A percentile compares a stretch with the other conserved stretches of the same genome.
These are phyloP conservation scores for Chiridota heheva DNA, from an alignment of 35 echinoderm and acorn worm genomes.

Conservation along the genomic window DNA sequence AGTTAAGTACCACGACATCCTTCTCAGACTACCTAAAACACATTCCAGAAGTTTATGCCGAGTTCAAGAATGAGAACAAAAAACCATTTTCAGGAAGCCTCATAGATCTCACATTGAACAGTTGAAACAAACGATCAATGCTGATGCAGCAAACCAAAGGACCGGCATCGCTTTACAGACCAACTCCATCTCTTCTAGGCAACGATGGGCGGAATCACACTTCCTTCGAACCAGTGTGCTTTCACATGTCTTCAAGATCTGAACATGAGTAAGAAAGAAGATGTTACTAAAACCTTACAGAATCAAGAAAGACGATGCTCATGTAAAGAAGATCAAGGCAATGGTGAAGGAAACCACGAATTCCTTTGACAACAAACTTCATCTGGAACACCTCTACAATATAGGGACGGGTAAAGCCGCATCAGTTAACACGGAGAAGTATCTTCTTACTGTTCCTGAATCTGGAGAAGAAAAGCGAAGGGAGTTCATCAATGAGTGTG, in stretches of 20 bases:
- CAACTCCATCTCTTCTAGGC: constrained; percentile 21
- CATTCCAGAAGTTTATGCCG: constrained; percentile 15
- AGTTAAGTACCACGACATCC: constrained; percentile 1
- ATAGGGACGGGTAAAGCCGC: too few relatives aligned
- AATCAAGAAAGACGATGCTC: constrained; percentile 4
- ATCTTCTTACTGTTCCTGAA: too few relatives aligned
- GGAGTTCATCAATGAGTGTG: too few relatives aligned
- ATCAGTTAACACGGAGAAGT: too few relatives aligned
- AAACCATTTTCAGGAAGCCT: constrained; percentile 1
- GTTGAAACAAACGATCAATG: constrained; percentile 14
- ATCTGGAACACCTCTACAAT: constrained; percentile 5
- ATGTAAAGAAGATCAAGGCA: constrained; percentile 17
- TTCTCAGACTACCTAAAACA: not conserved
- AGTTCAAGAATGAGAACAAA: constrained; percentile 19
- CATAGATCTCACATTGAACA: not conserved
- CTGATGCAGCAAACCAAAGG: constrained; percentile 21
- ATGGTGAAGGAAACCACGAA: not conserved
- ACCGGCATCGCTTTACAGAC: not conserved
- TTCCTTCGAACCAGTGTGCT: constrained; percentile 13
- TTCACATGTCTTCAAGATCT: constrained; percentile 6
- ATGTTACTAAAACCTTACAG: constrained; percentile 1
- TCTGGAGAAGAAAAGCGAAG: too few relatives aligned
- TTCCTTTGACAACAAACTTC: not conserved
- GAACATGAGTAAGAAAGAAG: constrained; percentile 22
- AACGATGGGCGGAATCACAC: constrained; percentile 14